Conservation (phyloP, 2,113 vertebrate genomes). For the Tor tambroides region DNA sequence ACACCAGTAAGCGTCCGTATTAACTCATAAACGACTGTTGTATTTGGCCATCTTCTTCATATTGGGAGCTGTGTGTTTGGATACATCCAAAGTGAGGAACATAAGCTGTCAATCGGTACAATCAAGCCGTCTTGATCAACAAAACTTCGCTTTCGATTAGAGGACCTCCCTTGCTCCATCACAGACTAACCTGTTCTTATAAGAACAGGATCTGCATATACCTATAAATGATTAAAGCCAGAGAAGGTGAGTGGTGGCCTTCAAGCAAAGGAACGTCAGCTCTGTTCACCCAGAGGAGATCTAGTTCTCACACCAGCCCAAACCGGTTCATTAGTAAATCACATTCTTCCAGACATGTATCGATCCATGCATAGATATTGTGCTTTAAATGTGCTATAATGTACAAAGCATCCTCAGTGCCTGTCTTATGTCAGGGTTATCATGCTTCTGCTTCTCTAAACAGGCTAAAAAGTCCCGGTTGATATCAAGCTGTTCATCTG, state of each 20-base stretch:
- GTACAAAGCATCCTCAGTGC: not conserved
- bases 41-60: no score
- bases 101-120: no score
- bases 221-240: slow-evolving; percentile 52
- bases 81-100: no score
- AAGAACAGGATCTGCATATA: not conserved
- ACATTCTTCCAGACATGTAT: slow-evolving; percentile 20
- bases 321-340: slow-evolving; percentile 27
- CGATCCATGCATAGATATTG: slow-evolving; percentile 34
- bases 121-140: not conserved
- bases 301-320: not conserved
- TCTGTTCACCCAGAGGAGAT: slow-evolving; percentile 18
- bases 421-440: not conserved
- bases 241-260: slow-evolving; percentile 31
- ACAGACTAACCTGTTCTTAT: not conserved
- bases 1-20: no score
- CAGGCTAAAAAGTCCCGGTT: slow-evolving; percentile 19
- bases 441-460: slow-evolving; percentile 40
- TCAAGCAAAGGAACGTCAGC: not conserved
- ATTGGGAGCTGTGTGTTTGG: no score
- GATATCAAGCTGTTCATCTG: slow-evolving; percentile 21
- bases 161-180: not conserved
- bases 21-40: no score
- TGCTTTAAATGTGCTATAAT: slow-evolving; percentile 17
- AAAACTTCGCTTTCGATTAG: not conserved